phyloP scores from a whole-genome alignment of 2,113 vertebrate genomes.

The Pseudorasbora parva region DNA sequence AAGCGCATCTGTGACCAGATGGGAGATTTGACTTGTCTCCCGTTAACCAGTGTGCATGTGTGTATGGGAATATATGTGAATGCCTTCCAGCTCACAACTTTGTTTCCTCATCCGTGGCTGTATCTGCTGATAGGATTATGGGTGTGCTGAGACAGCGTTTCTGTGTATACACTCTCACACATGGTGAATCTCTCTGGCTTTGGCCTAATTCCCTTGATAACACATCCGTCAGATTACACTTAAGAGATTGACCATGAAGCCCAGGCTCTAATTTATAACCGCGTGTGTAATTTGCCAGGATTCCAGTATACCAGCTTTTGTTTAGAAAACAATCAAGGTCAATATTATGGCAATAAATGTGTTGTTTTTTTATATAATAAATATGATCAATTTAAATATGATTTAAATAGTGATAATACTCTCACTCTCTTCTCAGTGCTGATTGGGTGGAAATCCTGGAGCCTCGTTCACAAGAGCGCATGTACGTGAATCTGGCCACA shows the following conservation, averaged over 20 bases:
- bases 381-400: neutral
- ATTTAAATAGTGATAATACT: neutral
- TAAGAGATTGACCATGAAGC: conserved; percentile 11
- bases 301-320: neutral
- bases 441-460: conserved; percentile 94
- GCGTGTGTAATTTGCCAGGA: neutral
- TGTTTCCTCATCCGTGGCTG: neutral
- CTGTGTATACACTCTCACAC: conserved; percentile 35
- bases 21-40: conserved; percentile 55
- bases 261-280: conserved; percentile 3
- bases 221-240: conserved; percentile 31
- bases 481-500: conserved; percentile 86
- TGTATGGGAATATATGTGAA: conserved; percentile 58
- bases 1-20: conserved; percentile 48
- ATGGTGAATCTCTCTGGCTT: conserved; percentile 13
- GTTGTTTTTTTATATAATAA: neutral
- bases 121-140: conserved; percentile 43
- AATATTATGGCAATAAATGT: neutral
- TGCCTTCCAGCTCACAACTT: neutral
- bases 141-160: conserved; percentile 39
- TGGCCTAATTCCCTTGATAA: conserved; percentile 41
- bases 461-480: conserved; percentile 86
- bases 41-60: conserved; percentile 59
- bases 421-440: conserved; percentile 69
- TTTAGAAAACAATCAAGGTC: conserved; percentile 4